phyloP scores from a whole-genome alignment of 2,113 vertebrate genomes.

The Pluvialis apricaria region DNA sequence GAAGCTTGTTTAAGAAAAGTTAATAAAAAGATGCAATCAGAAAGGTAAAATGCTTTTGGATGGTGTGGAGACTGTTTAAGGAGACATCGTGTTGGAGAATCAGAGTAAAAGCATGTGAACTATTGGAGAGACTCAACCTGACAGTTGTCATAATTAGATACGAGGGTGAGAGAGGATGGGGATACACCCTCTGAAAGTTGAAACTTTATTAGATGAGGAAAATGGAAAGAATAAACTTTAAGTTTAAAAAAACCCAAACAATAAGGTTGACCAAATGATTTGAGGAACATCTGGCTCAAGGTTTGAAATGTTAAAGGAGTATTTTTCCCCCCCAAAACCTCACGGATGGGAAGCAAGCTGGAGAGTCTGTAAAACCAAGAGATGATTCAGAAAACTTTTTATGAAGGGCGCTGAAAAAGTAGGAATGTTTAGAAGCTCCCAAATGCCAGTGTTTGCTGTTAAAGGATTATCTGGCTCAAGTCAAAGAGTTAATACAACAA shows the following conservation, averaged over 20 bases:
- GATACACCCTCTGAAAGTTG: not conserved
- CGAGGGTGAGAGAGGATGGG: not conserved
- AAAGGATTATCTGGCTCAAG: not conserved
- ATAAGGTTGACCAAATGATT: not conserved
- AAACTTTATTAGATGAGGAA: not conserved
- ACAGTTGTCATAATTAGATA: not conserved
- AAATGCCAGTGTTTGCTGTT: not conserved
- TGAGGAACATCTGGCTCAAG: not conserved
- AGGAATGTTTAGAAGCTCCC: not conserved
- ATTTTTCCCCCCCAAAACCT: not conserved
- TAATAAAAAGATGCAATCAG: not conserved
- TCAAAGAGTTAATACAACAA: not conserved
- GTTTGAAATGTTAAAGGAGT: not conserved
- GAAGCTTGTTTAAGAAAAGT: not conserved
- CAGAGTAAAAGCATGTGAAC: not conserved
- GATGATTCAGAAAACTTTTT: not conserved
- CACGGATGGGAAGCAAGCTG: not conserved
- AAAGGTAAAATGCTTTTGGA: not conserved
- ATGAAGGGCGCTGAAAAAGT: not conserved
- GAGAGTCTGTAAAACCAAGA: not conserved
- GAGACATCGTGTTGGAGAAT: not conserved
- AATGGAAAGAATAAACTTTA: not conserved
- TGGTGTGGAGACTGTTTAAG: not conserved
- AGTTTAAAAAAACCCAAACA: fast-evolving
- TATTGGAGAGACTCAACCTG: not conserved